A percentile compares a stretch with the other conserved stretches of the same genome.
Evolutionary conservation across 2,888 invertebrate species (phyloP).

Genomic region (Lycia hirtaria): DNA sequence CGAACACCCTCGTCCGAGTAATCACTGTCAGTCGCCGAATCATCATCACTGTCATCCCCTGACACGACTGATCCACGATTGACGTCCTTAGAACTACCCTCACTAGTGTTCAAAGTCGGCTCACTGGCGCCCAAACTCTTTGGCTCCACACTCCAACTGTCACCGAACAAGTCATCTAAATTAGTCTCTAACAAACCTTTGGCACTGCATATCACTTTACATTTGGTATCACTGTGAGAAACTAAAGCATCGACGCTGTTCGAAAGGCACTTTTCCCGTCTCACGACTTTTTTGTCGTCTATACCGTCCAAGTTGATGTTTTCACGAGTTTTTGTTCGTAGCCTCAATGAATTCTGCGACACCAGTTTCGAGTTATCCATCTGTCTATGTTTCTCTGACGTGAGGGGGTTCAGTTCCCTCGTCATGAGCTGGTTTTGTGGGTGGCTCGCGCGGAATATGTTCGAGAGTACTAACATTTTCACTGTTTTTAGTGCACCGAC

Average conservation of each 20-base stretch:
- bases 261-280: slow-evolving; percentile 71
- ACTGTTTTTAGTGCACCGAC: slow-evolving; percentile 76
- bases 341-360: slow-evolving; percentile 68
- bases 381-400: slow-evolving; percentile 52
- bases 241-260: slow-evolving; percentile 76
- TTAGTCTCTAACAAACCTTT: slow-evolving; percentile 84
- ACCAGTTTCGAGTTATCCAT: slow-evolving; percentile 56
- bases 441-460: slow-evolving; percentile 76
- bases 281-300: slow-evolving; percentile 54
- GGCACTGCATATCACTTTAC: slow-evolving; percentile 83
- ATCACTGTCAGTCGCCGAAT: slow-evolving; percentile 75
- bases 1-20: slow-evolving; percentile 73
- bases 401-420: slow-evolving; percentile 55
- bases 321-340: slow-evolving; percentile 70
- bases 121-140: slow-evolving; percentile 78
- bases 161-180: slow-evolving; percentile 79
- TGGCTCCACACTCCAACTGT: slow-evolving; percentile 68
- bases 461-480: slow-evolving; percentile 82
- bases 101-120: slow-evolving; percentile 70
- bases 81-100: slow-evolving; percentile 53
- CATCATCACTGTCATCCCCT: slow-evolving; percentile 74
- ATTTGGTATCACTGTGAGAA: slow-evolving; percentile 69
- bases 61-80: slow-evolving; percentile 75
- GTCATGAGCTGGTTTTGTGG: slow-evolving; percentile 68
- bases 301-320: slow-evolving; percentile 60